Evolutionary conservation across 2,797 vertebrate genomes (phyloP).

Genomic region (Cuculus canorus): DNA sequence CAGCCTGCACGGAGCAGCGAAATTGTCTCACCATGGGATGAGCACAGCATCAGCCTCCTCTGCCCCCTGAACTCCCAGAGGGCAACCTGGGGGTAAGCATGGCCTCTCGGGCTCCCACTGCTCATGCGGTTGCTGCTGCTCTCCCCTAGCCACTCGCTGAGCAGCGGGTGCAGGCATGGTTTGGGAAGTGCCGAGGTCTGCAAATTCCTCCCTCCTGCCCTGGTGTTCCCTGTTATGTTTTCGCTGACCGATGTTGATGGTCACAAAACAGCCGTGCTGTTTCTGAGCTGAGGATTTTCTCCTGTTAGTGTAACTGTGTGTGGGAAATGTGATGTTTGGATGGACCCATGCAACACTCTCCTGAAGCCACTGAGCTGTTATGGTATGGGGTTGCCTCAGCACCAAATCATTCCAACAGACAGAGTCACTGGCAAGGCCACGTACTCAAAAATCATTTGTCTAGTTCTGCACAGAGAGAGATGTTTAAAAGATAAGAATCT

Average conservation of each 20-base stretch:
- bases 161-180: not conserved
- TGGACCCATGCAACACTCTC: fast-evolving
- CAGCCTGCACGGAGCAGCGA: not conserved
- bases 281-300: not conserved
- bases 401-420: not conserved
- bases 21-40: not conserved
- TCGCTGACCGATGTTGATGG: fast-evolving
- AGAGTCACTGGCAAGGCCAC: not conserved
- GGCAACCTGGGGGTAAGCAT: not conserved
- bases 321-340: not conserved
- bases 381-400: not conserved
- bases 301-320: fast-evolving
- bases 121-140: not conserved
- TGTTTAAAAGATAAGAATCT: not conserved
- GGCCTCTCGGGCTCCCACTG: constrained; percentile 27
- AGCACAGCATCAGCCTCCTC: not conserved
- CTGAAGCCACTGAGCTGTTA: fast-evolving
- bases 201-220: not conserved
- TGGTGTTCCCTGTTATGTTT: not conserved
- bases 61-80: not conserved
- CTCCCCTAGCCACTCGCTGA: fast-evolving
- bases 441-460: not conserved
- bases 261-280: not conserved
- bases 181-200: not conserved
- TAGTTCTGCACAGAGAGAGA: not conserved